These are phyloP conservation scores for Brachylomia viminalis DNA, from an alignment of 2,888 invertebrate genomes.

Conservation along the genomic window DNA sequence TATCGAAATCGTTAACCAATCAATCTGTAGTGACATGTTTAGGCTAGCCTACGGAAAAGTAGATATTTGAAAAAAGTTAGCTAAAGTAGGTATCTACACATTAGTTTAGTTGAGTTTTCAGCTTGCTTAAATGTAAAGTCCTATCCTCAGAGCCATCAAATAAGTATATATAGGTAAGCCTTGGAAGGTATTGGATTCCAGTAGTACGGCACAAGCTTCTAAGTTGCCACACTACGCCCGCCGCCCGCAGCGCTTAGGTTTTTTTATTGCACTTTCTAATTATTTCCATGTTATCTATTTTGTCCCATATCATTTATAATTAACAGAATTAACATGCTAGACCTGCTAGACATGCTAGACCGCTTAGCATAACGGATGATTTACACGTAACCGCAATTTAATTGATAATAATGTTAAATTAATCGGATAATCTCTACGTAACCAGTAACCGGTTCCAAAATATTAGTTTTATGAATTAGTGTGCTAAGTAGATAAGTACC, in stretches of 20 bases:
- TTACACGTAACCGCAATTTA: conserved; percentile 23
- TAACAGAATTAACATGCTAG: conserved; percentile 15
- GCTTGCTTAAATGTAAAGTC: background rate
- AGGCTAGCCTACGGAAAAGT: background rate
- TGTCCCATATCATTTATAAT: conserved; percentile 18
- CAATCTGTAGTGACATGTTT: background rate
- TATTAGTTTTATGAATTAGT: background rate
- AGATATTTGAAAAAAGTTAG: background rate
- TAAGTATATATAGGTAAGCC: background rate
- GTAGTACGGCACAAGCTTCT: background rate
- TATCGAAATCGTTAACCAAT: background rate
- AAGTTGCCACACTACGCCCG: conserved; percentile 18
- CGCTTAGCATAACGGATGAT: background rate
- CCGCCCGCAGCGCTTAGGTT: conserved; percentile 17
- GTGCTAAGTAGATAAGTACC: background rate
- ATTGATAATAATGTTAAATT: too few relatives aligned
- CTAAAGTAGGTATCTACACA: background rate
- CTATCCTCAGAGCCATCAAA: background rate
- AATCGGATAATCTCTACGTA: too few relatives aligned
- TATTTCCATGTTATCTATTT: conserved; percentile 40
- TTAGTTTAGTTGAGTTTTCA: background rate
- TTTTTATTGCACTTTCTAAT: conserved; percentile 55
- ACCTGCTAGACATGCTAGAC: too few relatives aligned
- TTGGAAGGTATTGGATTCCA: background rate
- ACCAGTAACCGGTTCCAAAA: too few relatives aligned